Conservation (phyloP, 2,113 vertebrate species). For the Callithrix jacchus region DNA sequence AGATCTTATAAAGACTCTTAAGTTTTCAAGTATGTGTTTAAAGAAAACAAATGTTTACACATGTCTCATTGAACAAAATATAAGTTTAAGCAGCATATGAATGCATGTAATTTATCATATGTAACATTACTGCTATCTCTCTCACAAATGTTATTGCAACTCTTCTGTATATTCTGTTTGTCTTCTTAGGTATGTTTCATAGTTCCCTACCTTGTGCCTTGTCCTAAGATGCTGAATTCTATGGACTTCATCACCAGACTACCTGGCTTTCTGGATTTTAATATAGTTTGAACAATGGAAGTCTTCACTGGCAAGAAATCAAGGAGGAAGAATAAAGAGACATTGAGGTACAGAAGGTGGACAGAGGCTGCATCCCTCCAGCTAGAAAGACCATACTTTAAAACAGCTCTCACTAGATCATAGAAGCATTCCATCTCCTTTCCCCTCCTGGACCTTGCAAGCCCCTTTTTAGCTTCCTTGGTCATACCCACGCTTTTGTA, state of each 20-base stretch:
- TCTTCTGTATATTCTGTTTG: background rate
- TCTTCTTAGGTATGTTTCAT: background rate
- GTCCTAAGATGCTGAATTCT: background rate
- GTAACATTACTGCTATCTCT: background rate
- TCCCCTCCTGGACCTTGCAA: background rate
- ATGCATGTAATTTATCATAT: background rate
- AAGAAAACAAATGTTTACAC: background rate
- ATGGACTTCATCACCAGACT: background rate
- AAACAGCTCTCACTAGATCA: background rate
- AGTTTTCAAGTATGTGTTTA: constrained; percentile 2
- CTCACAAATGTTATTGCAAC: background rate
- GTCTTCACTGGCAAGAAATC: background rate
- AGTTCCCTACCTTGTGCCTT: background rate
- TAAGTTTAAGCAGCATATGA: background rate
- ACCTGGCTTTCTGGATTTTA: background rate
- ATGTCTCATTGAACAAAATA: background rate
- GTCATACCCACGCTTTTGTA: background rate
- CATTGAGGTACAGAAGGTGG: background rate
- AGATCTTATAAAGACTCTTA: background rate
- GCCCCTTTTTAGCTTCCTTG: background rate
- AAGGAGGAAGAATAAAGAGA: background rate
- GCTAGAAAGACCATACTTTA: background rate
- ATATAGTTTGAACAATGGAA: background rate
- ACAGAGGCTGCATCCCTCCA: background rate
- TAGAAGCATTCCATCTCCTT: background rate